Conservation (phyloP, 37 sponge, comb jelly and placozoan species). For the Sycon ciliatum region DNA sequence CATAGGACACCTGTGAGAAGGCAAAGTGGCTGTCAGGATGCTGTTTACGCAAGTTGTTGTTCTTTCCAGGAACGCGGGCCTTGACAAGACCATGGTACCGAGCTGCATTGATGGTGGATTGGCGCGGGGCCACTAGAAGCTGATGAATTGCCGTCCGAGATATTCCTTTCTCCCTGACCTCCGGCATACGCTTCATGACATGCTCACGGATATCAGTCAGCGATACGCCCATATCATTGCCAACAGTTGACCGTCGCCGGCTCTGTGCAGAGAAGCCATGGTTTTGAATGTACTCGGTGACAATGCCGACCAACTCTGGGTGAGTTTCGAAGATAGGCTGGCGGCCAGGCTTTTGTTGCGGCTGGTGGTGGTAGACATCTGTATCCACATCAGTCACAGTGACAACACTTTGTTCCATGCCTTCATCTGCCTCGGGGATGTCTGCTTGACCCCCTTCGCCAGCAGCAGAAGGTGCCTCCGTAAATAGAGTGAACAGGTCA, state of each 20-base stretch:
- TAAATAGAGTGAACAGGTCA: neutral
- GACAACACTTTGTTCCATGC: too few species aligned
- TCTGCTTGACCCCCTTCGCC: too few species aligned
- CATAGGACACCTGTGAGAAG: conserved; percentile 13
- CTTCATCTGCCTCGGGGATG: too few species aligned
- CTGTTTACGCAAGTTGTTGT: too few species aligned
- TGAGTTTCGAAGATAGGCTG: too few species aligned
- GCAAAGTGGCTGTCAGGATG: too few species aligned
- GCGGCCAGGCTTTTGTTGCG: too few species aligned
- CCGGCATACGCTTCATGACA: conserved; percentile 1
- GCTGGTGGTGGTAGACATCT: too few species aligned
- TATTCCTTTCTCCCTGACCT: conserved; percentile 3
- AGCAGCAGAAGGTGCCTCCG: too few species aligned
- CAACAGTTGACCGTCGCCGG: neutral
- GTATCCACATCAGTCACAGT: too few species aligned
- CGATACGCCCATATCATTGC: conserved; percentile 13
- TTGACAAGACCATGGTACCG: conserved; percentile 16
- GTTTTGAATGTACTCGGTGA: too few species aligned
- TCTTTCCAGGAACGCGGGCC: conserved; percentile 17
- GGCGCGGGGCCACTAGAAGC: conserved; percentile 10
- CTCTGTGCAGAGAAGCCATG: conserved; percentile 19
- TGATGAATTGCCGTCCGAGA: neutral
- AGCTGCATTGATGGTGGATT: neutral
- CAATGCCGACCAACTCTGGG: too few species aligned
- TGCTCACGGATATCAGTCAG: conserved; percentile 15